These are phyloP conservation scores for Drosophila testacea DNA, from an alignment of 2,888 invertebrate genomes.

Conservation along the genomic window DNA sequence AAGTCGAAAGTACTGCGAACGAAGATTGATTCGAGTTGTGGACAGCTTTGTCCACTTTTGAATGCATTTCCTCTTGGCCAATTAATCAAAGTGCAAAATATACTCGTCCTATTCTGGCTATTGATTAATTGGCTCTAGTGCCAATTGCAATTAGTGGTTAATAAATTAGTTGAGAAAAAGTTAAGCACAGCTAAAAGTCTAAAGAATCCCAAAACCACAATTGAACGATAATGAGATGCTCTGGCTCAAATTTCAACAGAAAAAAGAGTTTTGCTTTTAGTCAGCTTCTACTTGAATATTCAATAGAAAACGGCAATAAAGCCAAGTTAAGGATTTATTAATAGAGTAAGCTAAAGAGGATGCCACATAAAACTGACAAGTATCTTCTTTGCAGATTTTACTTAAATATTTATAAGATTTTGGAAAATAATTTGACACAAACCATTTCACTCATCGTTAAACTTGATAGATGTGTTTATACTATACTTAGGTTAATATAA, in stretches of 20 bases:
- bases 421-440: background rate
- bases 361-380: background rate
- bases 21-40: slow-evolving; percentile 76
- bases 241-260: background rate
- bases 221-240: slow-evolving; percentile 42
- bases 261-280: background rate
- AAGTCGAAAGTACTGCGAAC: slow-evolving; percentile 55
- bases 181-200: slow-evolving; percentile 28
- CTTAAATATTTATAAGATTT: background rate
- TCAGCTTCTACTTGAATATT: slow-evolving; percentile 5
- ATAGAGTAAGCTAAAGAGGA: background rate
- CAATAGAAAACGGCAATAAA: slow-evolving; percentile 15
- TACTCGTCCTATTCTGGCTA: slow-evolving; percentile 36
- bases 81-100: slow-evolving; percentile 71
- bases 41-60: slow-evolving; percentile 64
- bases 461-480: no score
- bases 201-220: slow-evolving; percentile 9
- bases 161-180: slow-evolving; percentile 64
- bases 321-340: background rate
- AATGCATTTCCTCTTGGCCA: slow-evolving; percentile 64
- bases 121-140: slow-evolving; percentile 71
- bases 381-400: background rate
- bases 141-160: slow-evolving; percentile 72
- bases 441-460: no score
- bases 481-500: no score